Conservation (phyloP, 2,888 invertebrate genomes). For the Dolichopus griseipennis region DNA sequence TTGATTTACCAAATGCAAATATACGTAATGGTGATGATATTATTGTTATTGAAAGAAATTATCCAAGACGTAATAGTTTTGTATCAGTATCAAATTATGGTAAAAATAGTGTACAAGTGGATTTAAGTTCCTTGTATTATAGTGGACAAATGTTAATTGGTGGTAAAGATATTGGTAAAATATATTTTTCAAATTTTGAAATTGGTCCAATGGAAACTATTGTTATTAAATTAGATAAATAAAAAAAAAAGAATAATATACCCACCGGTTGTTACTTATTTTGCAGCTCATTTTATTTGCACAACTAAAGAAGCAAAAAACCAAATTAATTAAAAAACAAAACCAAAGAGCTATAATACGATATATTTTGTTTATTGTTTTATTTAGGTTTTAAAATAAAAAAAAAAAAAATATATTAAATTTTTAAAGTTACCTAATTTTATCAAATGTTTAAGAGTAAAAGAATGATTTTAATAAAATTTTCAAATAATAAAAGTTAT, state of each 20-base stretch:
- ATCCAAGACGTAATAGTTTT: conserved; percentile 67
- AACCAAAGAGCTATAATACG: neutral
- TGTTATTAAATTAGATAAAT: conserved; percentile 54
- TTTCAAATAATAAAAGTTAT: neutral
- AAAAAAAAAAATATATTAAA: neutral
- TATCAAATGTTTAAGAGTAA: neutral
- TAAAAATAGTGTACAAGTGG: conserved; percentile 50
- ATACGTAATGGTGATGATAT: conserved; percentile 58
- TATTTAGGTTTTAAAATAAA: neutral
- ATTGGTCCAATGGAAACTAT: conserved; percentile 54
- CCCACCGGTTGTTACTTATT: too few species aligned
- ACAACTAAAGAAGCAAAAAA: neutral
- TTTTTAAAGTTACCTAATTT: neutral
- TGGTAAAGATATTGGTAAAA: conserved; percentile 27
- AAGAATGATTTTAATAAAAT: neutral
- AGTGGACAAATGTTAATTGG: conserved; percentile 49
- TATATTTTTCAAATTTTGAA: conserved; percentile 43
- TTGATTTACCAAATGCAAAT: conserved; percentile 56
- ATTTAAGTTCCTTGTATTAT: conserved; percentile 67
- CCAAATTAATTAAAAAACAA: neutral
- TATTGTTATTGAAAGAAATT: conserved; percentile 66
- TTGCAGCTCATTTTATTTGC: neutral
- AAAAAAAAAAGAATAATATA: conserved; percentile 21
- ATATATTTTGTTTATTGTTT: neutral
- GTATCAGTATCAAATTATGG: conserved; percentile 69